Evolutionary conservation across 2,797 vertebrate genomes (phyloP).

Genomic region (Acipenser transmontanus): DNA sequence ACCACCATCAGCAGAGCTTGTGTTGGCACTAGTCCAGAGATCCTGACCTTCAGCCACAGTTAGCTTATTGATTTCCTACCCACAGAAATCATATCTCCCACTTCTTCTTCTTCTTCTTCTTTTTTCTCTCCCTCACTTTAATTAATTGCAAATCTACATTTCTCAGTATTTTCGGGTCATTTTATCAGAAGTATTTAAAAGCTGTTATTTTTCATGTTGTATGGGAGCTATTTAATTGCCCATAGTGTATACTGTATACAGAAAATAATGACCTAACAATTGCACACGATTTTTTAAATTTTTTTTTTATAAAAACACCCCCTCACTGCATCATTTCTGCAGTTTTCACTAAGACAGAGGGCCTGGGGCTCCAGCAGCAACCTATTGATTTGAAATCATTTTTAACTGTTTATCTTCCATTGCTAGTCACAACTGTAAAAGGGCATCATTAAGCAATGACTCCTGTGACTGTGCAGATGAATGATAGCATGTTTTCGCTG

Average conservation of each 20-base stretch:
- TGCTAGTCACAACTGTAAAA: too few species aligned
- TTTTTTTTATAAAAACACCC: too few species aligned
- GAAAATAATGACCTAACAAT: neutral
- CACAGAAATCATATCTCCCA: slow-evolving; percentile 31
- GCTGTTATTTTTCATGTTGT: slow-evolving; percentile 63
- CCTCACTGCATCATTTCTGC: too few species aligned
- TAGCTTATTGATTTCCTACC: slow-evolving; percentile 41
- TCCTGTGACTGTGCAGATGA: too few species aligned
- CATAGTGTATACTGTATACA: slow-evolving; percentile 36
- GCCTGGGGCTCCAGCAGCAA: too few species aligned
- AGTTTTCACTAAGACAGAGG: neutral
- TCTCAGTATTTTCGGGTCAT: slow-evolving; percentile 53
- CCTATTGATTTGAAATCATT: too few species aligned
- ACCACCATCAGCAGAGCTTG: slow-evolving; percentile 43
- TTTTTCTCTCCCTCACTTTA: slow-evolving; percentile 32
- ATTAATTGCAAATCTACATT: slow-evolving; percentile 34
- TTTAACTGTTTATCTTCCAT: too few species aligned
- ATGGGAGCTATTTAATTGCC: slow-evolving; percentile 63
- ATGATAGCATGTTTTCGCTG: too few species aligned
- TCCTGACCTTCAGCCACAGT: neutral
- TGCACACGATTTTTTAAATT: neutral
- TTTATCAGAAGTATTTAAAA: slow-evolving; percentile 74
- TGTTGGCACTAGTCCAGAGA: slow-evolving; percentile 37
- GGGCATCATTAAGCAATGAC: too few species aligned
- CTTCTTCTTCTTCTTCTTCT: slow-evolving; percentile 26